phyloP scores from a whole-genome alignment of 2,888 invertebrate species.

The Chrysolina americana region DNA sequence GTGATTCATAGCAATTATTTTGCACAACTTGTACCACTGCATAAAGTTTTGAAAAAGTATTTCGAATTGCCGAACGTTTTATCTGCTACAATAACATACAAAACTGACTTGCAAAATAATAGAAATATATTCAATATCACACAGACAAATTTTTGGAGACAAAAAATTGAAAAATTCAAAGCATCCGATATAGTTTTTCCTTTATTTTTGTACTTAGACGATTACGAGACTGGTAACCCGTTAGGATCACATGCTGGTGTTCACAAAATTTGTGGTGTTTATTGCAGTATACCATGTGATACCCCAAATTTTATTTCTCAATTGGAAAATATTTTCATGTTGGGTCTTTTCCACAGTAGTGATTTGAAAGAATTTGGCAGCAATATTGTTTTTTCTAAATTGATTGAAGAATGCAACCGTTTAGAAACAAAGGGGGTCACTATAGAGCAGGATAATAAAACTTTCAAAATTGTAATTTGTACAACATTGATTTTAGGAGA shows the following conservation, averaged over 20 bases:
- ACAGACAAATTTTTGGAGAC: conserved; percentile 31
- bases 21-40: no score
- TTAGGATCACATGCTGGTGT: conserved; percentile 46
- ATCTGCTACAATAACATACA: no score
- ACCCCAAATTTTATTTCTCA: conserved; percentile 20
- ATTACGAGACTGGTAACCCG: conserved; percentile 52
- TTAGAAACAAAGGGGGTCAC: no score
- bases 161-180: conserved; percentile 19
- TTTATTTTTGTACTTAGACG: conserved; percentile 51
- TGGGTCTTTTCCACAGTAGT: conserved; percentile 48
- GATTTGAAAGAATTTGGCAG: conserved; percentile 49
- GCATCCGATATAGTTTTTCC: conserved; percentile 20
- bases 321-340: conserved; percentile 32
- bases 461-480: conserved; percentile 43
- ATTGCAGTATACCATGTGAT: conserved; percentile 40
- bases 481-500: conserved; percentile 49
- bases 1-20: no score
- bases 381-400: conserved; percentile 47
- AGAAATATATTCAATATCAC: conserved; percentile 25
- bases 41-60: conserved; percentile 16
- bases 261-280: conserved; percentile 49
- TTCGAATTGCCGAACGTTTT: conserved; percentile 15
- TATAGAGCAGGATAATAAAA: conserved; percentile 46
- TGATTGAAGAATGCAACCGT: conserved; percentile 50
- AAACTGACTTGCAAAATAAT: no score